Percentiles rank a stretch among this genome's conserved stretches.
Evolutionary conservation across 1,140 invertebrate species (phyloP).

Genomic region (Euglossa dilemma): DNA sequence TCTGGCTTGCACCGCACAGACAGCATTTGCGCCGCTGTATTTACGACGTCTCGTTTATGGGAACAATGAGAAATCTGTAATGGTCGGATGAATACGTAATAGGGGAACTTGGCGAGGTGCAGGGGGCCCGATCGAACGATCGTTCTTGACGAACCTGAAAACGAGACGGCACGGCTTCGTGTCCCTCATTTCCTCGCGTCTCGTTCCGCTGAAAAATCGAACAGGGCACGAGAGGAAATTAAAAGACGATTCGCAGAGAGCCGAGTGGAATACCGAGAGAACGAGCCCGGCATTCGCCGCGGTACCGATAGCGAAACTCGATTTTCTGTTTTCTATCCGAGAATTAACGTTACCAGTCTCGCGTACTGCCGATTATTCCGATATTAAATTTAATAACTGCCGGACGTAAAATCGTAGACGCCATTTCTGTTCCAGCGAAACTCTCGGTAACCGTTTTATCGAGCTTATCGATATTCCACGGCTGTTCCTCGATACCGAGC

Average conservation of each 20-base stretch:
- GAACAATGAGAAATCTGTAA: slow-evolving; percentile 32
- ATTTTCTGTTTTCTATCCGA: slow-evolving; percentile 23
- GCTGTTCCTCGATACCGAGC: background rate
- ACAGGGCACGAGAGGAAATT: slow-evolving; percentile 4
- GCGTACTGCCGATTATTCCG: background rate
- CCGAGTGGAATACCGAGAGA: background rate
- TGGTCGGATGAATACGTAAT: slow-evolving; percentile 5
- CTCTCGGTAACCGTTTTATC: background rate
- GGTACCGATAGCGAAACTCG: background rate
- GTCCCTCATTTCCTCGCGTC: background rate
- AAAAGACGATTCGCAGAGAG: background rate
- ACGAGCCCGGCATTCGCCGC: background rate
- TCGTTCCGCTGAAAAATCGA: background rate
- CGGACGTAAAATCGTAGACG: background rate
- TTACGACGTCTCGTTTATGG: slow-evolving; percentile 17
- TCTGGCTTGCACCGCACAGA: background rate
- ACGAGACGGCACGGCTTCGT: background rate
- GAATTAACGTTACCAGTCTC: background rate
- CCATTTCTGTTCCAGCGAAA: background rate
- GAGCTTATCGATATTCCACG: background rate
- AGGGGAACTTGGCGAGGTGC: background rate
- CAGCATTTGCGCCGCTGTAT: background rate
- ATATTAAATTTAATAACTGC: slow-evolving; percentile 23
- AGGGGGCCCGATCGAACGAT: background rate
- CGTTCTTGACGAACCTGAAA: background rate